Conservation (phyloP, 2,888 invertebrate genomes). For the Heliconius ethilla region DNA sequence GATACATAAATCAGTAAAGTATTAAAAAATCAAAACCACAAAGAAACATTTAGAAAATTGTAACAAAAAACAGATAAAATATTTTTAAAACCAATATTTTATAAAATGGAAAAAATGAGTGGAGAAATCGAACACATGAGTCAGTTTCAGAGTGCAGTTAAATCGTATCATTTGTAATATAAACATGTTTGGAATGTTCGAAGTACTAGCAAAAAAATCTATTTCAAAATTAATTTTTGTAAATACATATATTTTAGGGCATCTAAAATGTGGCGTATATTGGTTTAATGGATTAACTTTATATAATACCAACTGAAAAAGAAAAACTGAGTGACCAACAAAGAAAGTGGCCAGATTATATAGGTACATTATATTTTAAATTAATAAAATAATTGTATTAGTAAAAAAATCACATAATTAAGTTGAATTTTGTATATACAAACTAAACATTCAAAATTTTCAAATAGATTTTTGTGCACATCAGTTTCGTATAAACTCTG, state of each 20-base stretch:
- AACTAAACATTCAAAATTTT: not conserved
- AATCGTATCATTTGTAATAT: conserved; percentile 45
- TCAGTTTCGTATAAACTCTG: not conserved
- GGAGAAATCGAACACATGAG: conserved; percentile 58
- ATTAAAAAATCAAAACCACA: conserved; percentile 10
- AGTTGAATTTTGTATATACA: not conserved
- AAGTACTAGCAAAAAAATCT: conserved; percentile 2
- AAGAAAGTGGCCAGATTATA: no score
- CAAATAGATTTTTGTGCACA: conserved; percentile 12
- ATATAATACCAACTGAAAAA: not conserved
- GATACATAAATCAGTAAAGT: not conserved
- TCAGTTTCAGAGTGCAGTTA: conserved; percentile 80
- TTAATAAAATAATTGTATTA: not conserved
- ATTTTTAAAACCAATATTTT: conserved; percentile 24
- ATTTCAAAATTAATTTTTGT: not conserved
- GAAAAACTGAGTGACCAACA: no score
- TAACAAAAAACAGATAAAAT: conserved; percentile 23
- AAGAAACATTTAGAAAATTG: conserved; percentile 17
- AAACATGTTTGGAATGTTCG: conserved; percentile 33
- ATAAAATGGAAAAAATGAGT: conserved; percentile 36
- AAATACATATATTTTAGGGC: no score
- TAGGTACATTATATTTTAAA: no score
- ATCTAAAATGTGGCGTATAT: not conserved
- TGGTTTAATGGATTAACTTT: not conserved
- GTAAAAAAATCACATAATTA: not conserved